Base-by-base conservation (phyloP, 2,888 invertebrate genomes). In the Cylindroiulus punctatus region DNA sequence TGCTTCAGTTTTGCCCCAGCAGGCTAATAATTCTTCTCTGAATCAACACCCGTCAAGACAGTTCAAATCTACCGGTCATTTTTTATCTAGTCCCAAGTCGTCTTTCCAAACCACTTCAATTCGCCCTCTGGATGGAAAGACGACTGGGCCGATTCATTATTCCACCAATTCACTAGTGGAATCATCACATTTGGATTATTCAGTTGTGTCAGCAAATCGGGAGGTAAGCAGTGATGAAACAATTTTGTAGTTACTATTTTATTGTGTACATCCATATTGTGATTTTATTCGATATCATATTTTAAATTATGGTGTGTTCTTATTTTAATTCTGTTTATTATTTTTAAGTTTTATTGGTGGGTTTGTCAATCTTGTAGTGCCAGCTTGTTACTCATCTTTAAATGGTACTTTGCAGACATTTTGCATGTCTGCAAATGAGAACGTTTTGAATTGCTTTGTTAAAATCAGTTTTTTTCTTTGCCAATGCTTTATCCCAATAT, bases 141-240 rank as follows among this genome's bases (percentile, higher is more conserved):
- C 88, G 0, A 90, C 88, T 88, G 44, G 87, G 40, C 84, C 85
- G 14, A 32, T 87, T 44, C 88, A 88, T 42, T 89, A 88, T 82
- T 88, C 88, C 57, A 87, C 88, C 36, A 88, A 86, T 40, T 88
- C 88, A 32, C 88, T 87, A 57, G 86, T 88, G 47, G 92, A 92
- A 88, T 91, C n/a, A n/a, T n/a, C 92, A 3, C 92, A 92, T 86
- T 91, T 93, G 85, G 93, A 93, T 88, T 92, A 92, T 88, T 92
- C 92, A 0, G 91, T 93, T 19, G 92, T 92, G 88, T 92, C 93
- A 4, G 91, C 91, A 17, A 91, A 91, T 84, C 90, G 90, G 85
- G 89, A 89, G 83, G 89, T 89, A 52, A 81, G 87, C 83, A 76
- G 76, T 76, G 76, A 76, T 30, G 76, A 76, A 76, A 76, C 76